These are phyloP conservation scores for Apistogramma diplotaenia DNA, from an alignment of 2,113 vertebrate species.

Conservation along the genomic window DNA sequence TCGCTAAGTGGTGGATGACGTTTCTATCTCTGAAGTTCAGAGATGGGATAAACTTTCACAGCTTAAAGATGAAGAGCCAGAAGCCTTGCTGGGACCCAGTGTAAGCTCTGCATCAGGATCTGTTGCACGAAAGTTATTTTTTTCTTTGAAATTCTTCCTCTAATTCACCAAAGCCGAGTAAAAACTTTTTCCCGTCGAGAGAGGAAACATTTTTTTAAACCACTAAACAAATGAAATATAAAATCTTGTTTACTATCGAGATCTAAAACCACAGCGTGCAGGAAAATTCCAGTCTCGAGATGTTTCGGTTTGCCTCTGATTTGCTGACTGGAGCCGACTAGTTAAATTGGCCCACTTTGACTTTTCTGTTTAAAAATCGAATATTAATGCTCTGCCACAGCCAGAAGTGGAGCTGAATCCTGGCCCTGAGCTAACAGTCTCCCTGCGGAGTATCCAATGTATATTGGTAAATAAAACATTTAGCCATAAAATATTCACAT, in stretches of 20 bases:
- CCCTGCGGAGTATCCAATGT: slow-evolving; percentile 48
- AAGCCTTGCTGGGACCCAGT: accelerated
- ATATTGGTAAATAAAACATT: slow-evolving; percentile 67
- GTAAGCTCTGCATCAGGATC: neutral
- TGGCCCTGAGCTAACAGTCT: neutral
- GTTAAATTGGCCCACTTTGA: slow-evolving; percentile 26
- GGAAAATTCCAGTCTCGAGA: neutral
- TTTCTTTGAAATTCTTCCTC: neutral
- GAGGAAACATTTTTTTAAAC: neutral
- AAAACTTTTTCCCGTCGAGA: neutral
- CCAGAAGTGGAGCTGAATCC: slow-evolving; percentile 38
- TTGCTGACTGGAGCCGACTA: slow-evolving; percentile 3
- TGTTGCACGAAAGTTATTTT: neutral
- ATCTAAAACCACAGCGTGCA: neutral
- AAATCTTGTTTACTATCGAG: neutral
- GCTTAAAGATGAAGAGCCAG: neutral
- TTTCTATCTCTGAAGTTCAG: neutral
- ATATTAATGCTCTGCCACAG: slow-evolving; percentile 57
- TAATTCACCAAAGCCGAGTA: neutral
- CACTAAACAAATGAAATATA: neutral
- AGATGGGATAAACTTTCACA: neutral
- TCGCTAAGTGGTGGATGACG: neutral
- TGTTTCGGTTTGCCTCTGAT: neutral
- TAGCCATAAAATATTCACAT: slow-evolving; percentile 54
- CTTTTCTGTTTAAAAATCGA: slow-evolving; percentile 42